Evolutionary conservation across 2,888 invertebrate species (phyloP).

Genomic region (Agonopterix alstromeriana): DNA sequence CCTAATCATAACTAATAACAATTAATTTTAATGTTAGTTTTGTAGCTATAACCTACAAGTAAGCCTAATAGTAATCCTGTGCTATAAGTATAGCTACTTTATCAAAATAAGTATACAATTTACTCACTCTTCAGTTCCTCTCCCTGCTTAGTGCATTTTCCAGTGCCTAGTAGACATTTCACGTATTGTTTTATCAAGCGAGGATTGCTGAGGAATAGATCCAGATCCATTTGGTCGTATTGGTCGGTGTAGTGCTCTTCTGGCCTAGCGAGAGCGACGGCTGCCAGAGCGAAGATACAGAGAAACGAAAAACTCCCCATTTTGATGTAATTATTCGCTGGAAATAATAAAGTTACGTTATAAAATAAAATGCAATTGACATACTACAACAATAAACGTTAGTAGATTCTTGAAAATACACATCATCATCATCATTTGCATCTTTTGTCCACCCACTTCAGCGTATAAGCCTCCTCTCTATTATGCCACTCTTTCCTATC

Average conservation of each 20-base stretch:
- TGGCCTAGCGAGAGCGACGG: slow-evolving; percentile 28
- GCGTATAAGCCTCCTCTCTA: too few species aligned
- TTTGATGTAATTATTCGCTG: slow-evolving; percentile 6
- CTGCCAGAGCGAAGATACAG: slow-evolving; percentile 34
- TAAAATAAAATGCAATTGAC: neutral
- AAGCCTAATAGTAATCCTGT: too few species aligned
- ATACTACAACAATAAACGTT: too few species aligned
- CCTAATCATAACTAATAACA: neutral
- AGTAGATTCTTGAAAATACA: too few species aligned
- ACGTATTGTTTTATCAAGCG: slow-evolving; percentile 79
- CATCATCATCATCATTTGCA: too few species aligned
- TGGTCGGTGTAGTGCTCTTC: slow-evolving; percentile 71
- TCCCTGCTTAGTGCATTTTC: slow-evolving; percentile 81
- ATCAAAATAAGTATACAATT: neutral
- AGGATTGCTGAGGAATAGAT: slow-evolving; percentile 79
- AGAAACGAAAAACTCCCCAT: slow-evolving; percentile 28
- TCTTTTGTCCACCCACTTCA: too few species aligned
- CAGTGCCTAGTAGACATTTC: slow-evolving; percentile 76
- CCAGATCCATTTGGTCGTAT: slow-evolving; percentile 81
- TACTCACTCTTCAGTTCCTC: slow-evolving; percentile 81
- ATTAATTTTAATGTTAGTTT: neutral
- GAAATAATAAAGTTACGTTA: neutral
- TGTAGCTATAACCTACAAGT: neutral
- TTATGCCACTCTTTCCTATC: too few species aligned
- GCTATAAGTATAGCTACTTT: neutral